These are phyloP conservation scores for Dufourea novaeangliae DNA, from an alignment of 1,140 invertebrate genomes.

Conservation along the genomic window DNA sequence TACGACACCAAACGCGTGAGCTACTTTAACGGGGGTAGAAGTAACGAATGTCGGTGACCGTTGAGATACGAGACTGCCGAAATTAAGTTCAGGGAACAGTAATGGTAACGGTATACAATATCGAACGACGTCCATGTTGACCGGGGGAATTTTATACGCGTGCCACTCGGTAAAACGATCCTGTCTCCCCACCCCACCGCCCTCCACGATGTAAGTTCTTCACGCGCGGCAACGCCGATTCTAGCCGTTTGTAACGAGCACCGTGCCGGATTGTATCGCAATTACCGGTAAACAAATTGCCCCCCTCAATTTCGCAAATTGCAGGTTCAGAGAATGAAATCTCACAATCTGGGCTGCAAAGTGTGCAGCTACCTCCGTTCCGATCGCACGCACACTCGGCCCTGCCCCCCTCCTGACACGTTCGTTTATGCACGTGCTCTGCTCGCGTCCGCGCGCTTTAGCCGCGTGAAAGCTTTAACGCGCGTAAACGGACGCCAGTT, in stretches of 20 bases:
- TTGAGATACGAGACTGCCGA: slow-evolving; percentile 8
- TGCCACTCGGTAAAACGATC: slow-evolving; percentile 25
- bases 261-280: slow-evolving; percentile 71
- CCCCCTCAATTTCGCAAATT: slow-evolving; percentile 76
- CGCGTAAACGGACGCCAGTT: slow-evolving; percentile 23
- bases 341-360: slow-evolving; percentile 69
- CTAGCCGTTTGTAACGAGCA: slow-evolving; percentile 63
- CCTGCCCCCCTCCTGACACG: neutral
- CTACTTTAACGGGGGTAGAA: slow-evolving; percentile 1
- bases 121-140: neutral
- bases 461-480: slow-evolving; percentile 11
- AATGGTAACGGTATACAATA: slow-evolving; percentile 21
- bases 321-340: slow-evolving; percentile 74
- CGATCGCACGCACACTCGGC: slow-evolving; percentile 60
- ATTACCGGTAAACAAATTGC: slow-evolving; percentile 76
- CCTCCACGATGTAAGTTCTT: slow-evolving; percentile 18
- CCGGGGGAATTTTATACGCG: slow-evolving; percentile 14
- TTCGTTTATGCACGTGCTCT: slow-evolving; percentile 49
- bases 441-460: slow-evolving; percentile 17
- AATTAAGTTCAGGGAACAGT: slow-evolving; percentile 31
- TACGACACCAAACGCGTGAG: too few species aligned
- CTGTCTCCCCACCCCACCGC: neutral
- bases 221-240: slow-evolving; percentile 48
- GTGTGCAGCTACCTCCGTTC: slow-evolving; percentile 58
- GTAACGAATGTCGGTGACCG: neutral